Base-by-base conservation (phyloP, 2,113 vertebrate genomes). In the Puntigrus tetrazona region DNA sequence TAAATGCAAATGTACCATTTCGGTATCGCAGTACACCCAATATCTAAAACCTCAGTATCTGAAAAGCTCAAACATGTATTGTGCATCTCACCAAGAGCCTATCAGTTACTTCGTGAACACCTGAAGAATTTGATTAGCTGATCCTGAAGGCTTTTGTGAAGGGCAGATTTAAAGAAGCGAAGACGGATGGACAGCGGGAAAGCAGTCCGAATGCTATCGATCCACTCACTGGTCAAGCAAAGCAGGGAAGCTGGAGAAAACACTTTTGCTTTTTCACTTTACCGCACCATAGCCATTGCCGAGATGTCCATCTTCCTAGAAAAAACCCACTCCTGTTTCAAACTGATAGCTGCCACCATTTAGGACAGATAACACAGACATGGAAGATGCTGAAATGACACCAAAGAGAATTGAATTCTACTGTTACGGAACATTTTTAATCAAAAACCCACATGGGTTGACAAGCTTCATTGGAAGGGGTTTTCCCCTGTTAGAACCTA, bases 1-100 rank as follows among this genome's bases (percentile, higher is more conserved):
- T 89, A 90, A 92, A 92, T 91, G 84, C 20, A 55, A 55, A n/a
- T 22, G 52, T 55, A 55, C 52, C 52, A 55, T 55, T 29, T 90
- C 50, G 52, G 36, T 76, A 87, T 91, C 85, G 85, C 45, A 84
- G 86, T 83, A 82, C 20, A n/a, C 52, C n/a, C 52, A 2, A 9
- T 57, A 57, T 57, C 52, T 9, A 57, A 57, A 57, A 57, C 22
- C 3, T n/a, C 52, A n/a, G 22, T 78, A 90, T 92, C 81, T 79
- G 84, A 87, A n/a, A 59, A 84, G 57, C 78, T 43, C 65, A 36
- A 83, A 89, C 82, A 70, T 81, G 79, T 81, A 85, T 90, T 87
- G 90, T 90, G 86, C 90, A 88, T 87, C 88, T 86, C 76, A 77
- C 81, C 55, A 27, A 25, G 52, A 27, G 67, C 29, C 50, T 78